Evolutionary conservation across 2,797 vertebrate genomes (phyloP), one percentile per base, ranked within the genome.

Genomic region (Brachyalestes nurse): DNA sequence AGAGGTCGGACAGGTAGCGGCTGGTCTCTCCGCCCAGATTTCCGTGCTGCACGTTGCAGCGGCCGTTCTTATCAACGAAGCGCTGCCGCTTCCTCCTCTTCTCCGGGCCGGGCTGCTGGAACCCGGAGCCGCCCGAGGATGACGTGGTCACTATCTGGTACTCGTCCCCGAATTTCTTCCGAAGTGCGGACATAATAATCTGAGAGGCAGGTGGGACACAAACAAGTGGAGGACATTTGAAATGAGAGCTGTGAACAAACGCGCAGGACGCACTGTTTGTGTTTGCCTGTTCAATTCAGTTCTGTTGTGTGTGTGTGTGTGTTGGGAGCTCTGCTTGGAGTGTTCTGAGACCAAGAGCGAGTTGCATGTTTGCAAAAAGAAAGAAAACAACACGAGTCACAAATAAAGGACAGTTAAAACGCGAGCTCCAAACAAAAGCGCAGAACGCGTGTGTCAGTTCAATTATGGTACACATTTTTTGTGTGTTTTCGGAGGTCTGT

Each of bases 111-210:
- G 95, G 95, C 91, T 96, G 96, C 67, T 92, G 95, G 90, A 96
- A 97, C 86, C 96, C 96, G 73, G 96, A 95, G 88, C 96, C 94
- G 89, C 97, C 97, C 53, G 97, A 97, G 70, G 97, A 97, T 89
- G 97, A 65, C 17, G 62, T 98, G 96, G 97, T 98, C 95, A 99
- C 97, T 94, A 98, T 96, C 95, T 98, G 97, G 92, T 99, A 99
- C 89, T 99, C 97, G 94, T 97, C 97, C 93, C 97, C 97, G 94
- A 98, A 97, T 98, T 99, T 99, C 95, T 97, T 95, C 93, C 97
- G 95, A 90, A 98, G 95, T 93, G 97, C 97, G 95, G 97, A 99
- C 97, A 99, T 99, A 96, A 96, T 98, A 96, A 61, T 76, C 83
- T 85, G 71, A 28, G 23, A 61, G 28, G 25, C 60, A 62, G 60